Conservation (phyloP, 1,140 invertebrate genomes). For the Bombus waltoni region DNA sequence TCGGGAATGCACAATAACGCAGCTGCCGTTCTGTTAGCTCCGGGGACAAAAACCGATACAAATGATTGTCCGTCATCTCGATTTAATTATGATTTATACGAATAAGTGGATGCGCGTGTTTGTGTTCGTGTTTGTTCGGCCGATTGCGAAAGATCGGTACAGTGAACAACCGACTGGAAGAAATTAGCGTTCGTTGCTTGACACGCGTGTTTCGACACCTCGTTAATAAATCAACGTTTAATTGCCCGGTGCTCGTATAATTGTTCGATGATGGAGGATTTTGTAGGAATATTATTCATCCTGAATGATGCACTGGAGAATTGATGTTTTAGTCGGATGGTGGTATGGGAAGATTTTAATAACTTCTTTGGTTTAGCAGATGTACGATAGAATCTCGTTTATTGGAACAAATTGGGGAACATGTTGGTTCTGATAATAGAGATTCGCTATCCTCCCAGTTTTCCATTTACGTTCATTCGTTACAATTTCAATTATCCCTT, state of each 20-base stretch:
- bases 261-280: background rate
- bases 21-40: conserved; percentile 12
- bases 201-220: conserved; percentile 39
- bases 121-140: background rate
- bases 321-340: background rate
- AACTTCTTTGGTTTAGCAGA: background rate
- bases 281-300: background rate
- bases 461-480: no score
- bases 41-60: conserved; percentile 43
- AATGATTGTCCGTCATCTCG: conserved; percentile 43
- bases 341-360: background rate
- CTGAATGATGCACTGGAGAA: background rate
- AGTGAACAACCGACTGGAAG: background rate
- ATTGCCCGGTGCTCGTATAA: background rate
- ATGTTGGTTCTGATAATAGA: no score
- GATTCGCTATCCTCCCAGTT: no score
- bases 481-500: no score
- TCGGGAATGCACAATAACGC: conserved; percentile 30
- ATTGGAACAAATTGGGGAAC: no score
- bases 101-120: background rate
- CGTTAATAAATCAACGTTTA: conserved; percentile 40
- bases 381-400: background rate
- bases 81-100: conserved; percentile 55
- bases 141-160: conserved; percentile 24
- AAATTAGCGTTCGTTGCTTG: conserved; percentile 1